Evolutionary conservation across 2,113 vertebrate species (phyloP), one percentile per base, ranked within the genome.

Genomic region (Brachyhypopomus gauderio): DNA sequence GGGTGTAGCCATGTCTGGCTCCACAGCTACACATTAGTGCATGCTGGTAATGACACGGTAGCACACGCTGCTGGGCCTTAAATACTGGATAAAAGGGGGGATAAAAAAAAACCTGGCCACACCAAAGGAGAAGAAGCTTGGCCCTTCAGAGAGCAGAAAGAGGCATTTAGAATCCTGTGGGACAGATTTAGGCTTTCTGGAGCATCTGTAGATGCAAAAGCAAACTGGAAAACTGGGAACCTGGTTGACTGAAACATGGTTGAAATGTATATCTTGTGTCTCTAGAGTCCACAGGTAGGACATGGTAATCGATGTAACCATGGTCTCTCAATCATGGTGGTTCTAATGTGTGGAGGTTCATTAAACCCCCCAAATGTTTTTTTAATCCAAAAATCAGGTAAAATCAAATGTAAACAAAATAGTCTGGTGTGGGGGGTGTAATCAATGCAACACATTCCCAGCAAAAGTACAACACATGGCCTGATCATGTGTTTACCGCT

Each of bases 11-110:
- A 30, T 52, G 45, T 11, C 45, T 12, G 30, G 45, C 45, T 83
- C 77, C 79, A 75, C 79, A 56, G 81, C 86, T 81, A 86, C 86
- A 80, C 55, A 71, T 77, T 71, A 72, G 34, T 30, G 22, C 86
- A 81, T 87, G 78, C 80, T 83, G 45, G 63, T 93, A 93, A 94
- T 94, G 85, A 92, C 90, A 93, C 25, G 62, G 55, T 92, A 23
- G 72, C 58, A 59, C 67, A 75, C 38, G 79, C 83, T 82, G 82
- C 82, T 87, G 81, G 82, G 64, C 89, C 30, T 77, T 83, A 88
- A 67, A 76, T 84, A 84, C 84, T 86, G 72, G 74, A 88, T 89
- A 86, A 92, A 91, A 85, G 87, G 73, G 34, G 75, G 69, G 48
- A 30, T 30, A 52, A 76, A 80, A 73, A 52, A 41, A 72, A 12